Conservation (phyloP, 1,140 invertebrate species). For the Brachionus manjavacas region DNA sequence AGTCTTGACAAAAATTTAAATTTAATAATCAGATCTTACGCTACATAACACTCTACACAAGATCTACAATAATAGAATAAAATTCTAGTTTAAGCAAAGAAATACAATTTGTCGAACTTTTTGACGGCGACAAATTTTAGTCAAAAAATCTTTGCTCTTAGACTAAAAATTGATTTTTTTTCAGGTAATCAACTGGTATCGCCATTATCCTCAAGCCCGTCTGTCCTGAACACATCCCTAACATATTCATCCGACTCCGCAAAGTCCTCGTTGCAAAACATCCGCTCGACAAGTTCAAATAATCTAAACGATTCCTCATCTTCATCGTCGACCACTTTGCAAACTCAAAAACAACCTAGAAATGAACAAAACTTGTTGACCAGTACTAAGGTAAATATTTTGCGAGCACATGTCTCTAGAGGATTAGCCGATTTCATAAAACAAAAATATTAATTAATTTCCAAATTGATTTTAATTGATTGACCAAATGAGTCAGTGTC, state of each 20-base stretch:
- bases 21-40: constrained; percentile 12
- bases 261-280: background rate
- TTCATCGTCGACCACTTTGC: constrained; percentile 17
- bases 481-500: background rate
- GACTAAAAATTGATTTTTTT: background rate
- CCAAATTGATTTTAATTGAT: constrained; percentile 33
- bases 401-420: background rate
- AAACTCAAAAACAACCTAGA: constrained; percentile 1
- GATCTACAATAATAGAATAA: background rate
- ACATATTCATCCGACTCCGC: constrained; percentile 15
- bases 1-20: background rate
- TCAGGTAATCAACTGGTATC: constrained; percentile 6
- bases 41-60: background rate
- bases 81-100: constrained; percentile 20
- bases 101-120: constrained; percentile 4
- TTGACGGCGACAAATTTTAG: background rate
- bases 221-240: background rate
- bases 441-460: constrained; percentile 25
- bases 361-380: background rate
- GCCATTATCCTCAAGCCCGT: background rate
- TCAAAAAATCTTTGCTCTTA: too few species aligned
- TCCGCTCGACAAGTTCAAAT: background rate
- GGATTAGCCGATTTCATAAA: background rate
- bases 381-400: constrained; percentile 23
- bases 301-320: constrained; percentile 16